These are phyloP conservation scores for Haliclystus octoradiatus DNA, from an alignment of 30 jellyfish, hydroid and myxozoan genomes.

Conservation along the genomic window DNA sequence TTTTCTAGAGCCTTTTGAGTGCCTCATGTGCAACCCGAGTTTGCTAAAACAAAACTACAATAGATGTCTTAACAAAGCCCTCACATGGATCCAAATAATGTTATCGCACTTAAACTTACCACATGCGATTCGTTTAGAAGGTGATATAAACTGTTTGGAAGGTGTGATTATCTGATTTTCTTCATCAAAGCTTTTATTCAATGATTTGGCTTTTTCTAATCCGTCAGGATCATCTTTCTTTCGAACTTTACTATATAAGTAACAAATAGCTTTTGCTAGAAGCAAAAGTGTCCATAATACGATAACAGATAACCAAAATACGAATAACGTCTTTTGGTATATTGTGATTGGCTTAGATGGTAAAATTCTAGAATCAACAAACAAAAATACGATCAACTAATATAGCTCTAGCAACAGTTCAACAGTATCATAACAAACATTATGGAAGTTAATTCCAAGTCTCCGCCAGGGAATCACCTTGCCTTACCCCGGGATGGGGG, in stretches of 20 bases:
- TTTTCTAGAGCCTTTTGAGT: too few relatives aligned
- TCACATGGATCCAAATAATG: too few relatives aligned
- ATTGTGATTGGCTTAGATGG: slow-evolving; percentile 64
- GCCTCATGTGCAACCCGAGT: too few relatives aligned
- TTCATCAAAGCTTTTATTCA: background rate
- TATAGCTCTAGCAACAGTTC: background rate
- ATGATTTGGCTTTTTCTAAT: background rate
- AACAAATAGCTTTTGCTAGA: background rate
- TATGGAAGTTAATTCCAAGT: too few relatives aligned
- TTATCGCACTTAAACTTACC: too few relatives aligned
- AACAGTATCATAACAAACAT: too few relatives aligned
- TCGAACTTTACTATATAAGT: background rate
- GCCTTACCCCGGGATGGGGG: too few relatives aligned
- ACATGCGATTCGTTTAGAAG: background rate
- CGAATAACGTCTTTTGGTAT: slow-evolving; percentile 81
- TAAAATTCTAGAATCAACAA: slow-evolving; percentile 31
- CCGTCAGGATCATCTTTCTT: background rate
- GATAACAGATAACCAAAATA: slow-evolving; percentile 67
- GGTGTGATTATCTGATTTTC: background rate
- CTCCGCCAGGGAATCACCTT: too few relatives aligned
- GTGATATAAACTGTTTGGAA: background rate
- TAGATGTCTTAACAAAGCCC: too few relatives aligned
- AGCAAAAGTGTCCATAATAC: slow-evolving; percentile 19
- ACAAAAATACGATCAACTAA: background rate
- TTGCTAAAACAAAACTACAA: too few relatives aligned